These are phyloP conservation scores for Streptopelia turtur DNA, from an alignment of 2,797 vertebrate genomes.

Conservation along the genomic window DNA sequence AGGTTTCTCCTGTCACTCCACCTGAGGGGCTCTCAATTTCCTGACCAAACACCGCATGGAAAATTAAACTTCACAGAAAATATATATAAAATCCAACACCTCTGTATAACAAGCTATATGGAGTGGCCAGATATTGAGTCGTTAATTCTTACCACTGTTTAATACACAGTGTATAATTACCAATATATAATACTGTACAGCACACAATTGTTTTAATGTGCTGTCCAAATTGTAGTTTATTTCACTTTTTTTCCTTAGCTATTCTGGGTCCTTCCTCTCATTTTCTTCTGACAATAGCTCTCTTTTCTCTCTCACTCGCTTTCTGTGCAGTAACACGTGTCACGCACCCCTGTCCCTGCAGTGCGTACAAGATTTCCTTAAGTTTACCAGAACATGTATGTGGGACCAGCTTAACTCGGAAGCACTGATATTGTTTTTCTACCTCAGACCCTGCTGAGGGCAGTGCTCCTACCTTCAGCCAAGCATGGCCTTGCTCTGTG, in stretches of 20 bases:
- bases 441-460: background rate
- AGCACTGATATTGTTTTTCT: background rate
- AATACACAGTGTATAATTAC: background rate
- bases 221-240: constrained; percentile 4
- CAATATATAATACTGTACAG: background rate
- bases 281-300: background rate
- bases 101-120: background rate
- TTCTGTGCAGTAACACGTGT: background rate
- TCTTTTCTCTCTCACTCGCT: background rate
- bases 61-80: constrained; percentile 66
- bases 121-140: constrained; percentile 20
- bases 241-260: background rate
- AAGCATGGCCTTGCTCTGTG: background rate
- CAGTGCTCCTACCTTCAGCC: background rate
- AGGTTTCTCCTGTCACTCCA: constrained; percentile 19
- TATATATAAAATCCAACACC: constrained; percentile 57
- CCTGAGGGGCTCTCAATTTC: constrained; percentile 17
- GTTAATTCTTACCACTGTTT: constrained; percentile 23
- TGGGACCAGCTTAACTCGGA: background rate
- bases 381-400: background rate
- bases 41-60: constrained; percentile 32
- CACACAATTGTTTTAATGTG: background rate
- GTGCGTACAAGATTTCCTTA: background rate
- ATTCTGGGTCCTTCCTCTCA: background rate
- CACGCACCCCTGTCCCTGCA: background rate